A percentile compares a stretch with the other conserved stretches of the same genome.
Conservation (phyloP, 2,113 vertebrate genomes). For the Neolamprologus caudopunctatus region DNA sequence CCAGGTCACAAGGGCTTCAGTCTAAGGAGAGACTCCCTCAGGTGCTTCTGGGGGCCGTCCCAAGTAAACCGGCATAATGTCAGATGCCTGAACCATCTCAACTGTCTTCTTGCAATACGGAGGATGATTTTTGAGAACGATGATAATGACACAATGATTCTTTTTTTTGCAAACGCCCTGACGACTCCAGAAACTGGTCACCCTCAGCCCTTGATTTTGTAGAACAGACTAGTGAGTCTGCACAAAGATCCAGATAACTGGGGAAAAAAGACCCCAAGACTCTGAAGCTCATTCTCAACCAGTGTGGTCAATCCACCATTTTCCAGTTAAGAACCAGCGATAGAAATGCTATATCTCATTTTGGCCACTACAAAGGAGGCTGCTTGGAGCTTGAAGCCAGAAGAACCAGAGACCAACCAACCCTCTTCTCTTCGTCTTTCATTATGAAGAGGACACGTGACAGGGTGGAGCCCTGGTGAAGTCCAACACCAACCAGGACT, state of each 20-base stretch:
- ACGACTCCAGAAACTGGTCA: rapidly evolving
- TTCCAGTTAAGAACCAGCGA: neutral
- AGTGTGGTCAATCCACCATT: neutral
- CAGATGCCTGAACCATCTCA: neutral
- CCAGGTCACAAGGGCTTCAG: neutral
- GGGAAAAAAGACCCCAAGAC: neutral
- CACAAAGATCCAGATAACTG: rapidly evolving
- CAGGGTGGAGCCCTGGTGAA: neutral
- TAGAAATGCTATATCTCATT: neutral
- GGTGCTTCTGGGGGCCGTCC: neutral
- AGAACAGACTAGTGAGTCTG: neutral
- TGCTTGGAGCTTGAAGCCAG: neutral
- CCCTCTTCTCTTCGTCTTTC: neutral
- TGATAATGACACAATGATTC: neutral
- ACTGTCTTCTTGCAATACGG: neutral
- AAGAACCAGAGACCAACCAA: neutral
- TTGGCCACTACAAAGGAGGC: neutral
- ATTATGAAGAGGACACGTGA: neutral
- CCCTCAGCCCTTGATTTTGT: neutral
- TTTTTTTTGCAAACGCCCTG: neutral
- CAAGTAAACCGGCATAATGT: neutral
- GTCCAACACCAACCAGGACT: neutral
- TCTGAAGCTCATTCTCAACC: neutral
- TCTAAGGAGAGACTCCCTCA: neutral
- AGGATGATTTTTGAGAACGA: rapidly evolving